Base-by-base conservation (phyloP, 1,140 invertebrate species). In the Potamilus streckersoni region DNA sequence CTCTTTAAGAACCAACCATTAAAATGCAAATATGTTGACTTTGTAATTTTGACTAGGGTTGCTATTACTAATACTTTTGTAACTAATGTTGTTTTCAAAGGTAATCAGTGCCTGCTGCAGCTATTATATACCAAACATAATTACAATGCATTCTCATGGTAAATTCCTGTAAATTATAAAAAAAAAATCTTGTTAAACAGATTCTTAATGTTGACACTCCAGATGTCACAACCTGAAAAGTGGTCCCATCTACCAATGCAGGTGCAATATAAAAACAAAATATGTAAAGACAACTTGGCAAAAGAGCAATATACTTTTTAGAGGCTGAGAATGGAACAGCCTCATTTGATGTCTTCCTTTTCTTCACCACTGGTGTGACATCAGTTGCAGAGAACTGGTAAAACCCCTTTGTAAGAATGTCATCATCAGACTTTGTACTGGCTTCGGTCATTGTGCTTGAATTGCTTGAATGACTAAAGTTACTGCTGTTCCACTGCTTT, bases 301-400 rank as follows among this genome's bases (percentile, higher is more conserved):
- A 2, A 67, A n/a, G 65, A 67, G 23, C 15, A 71, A 67, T 79
- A 74, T 83, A 89, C 88, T 85, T 88, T 82, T 88, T 88, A 20
- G 84, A 81, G 13, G 86, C 81, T n/a, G 87, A 88, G 72, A 89
- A 88, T 8, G 87, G 84, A 15, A 68, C 75, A 38, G 84, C 84
- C 16, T 82, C 85, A 19, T 79, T 80, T 19, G 79, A 81, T 31
- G 72, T 58, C 76, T 84, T 87, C 69, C 86, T 88, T 15, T 85
- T 79, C 61, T 87, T 82, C 17, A 89, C 81, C 20, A 84, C 82
- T n/a, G 88, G 88, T n/a, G 87, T 87, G 31, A 80, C 80, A 31
- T 74, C 69, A 57, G 65, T 69, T 11, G 74, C 68, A 23, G 74
- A 60, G 38, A 76, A 76, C 63, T 76, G 69, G 68, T 70, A 76